These are phyloP conservation scores for Loripinus fragilis DNA, from an alignment of 2,888 invertebrate species.

Conservation along the genomic window DNA sequence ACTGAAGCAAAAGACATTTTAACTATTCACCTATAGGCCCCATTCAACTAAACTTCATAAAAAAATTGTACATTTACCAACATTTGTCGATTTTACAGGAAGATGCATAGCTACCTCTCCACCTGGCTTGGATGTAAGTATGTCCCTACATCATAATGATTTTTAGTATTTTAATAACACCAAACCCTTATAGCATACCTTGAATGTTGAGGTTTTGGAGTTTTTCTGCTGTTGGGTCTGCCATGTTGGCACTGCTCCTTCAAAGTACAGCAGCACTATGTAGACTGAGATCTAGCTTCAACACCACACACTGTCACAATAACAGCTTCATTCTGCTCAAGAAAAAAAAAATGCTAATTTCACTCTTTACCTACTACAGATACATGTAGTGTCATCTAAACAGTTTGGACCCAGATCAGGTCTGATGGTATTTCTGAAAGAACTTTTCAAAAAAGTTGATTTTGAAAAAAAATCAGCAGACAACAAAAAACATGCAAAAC, in stretches of 20 bases:
- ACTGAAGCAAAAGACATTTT: too few relatives aligned
- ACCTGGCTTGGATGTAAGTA: neutral
- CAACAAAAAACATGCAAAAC: too few relatives aligned
- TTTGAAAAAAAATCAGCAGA: too few relatives aligned
- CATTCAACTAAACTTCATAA: neutral
- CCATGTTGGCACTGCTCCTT: slow-evolving; percentile 29
- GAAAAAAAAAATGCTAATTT: neutral
- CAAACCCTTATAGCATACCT: slow-evolving; percentile 23
- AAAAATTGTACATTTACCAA: neutral
- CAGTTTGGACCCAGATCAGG: too few relatives aligned
- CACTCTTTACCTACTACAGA: neutral
- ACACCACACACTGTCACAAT: neutral
- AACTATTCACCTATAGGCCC: too few relatives aligned
- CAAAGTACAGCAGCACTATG: neutral
- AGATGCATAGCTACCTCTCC: neutral
- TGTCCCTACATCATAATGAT: too few relatives aligned
- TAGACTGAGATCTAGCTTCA: neutral
- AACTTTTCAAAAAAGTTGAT: too few relatives aligned
- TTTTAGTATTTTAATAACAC: neutral
- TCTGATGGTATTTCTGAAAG: too few relatives aligned
- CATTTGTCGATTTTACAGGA: neutral
- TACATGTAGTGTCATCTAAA: neutral
- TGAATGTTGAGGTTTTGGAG: slow-evolving; percentile 54
- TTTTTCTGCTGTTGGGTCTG: slow-evolving; percentile 46
- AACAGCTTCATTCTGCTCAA: too few relatives aligned